A percentile compares a stretch with the other conserved stretches of the same genome.
phyloP scores from a whole-genome alignment of 1,140 invertebrate genomes.

The Nomia melanderi region DNA sequence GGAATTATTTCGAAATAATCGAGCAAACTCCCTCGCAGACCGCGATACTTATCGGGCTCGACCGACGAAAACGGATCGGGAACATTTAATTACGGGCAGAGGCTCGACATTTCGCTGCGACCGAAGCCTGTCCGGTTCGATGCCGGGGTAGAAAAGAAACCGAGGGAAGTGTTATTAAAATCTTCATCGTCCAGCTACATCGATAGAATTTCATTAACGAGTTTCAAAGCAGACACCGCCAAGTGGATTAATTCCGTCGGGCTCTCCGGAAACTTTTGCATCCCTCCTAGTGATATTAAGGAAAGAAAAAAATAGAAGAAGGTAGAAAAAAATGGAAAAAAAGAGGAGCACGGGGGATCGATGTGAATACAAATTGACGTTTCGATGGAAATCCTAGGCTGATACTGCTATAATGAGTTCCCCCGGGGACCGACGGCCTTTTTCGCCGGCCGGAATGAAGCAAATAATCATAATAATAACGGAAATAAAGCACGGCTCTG shows the following conservation, averaged over 20 bases:
- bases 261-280: constrained; percentile 24
- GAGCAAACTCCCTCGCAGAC: background rate
- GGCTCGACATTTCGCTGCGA: background rate
- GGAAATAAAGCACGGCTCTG: constrained; percentile 47
- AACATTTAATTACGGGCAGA: background rate
- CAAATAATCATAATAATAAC: constrained; percentile 50
- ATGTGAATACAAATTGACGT: constrained; percentile 60
- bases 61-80: background rate
- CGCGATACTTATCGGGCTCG: background rate
- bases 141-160: background rate
- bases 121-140: background rate
- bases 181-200: constrained; percentile 36
- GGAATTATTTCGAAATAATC: constrained; percentile 4
- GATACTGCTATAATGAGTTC: constrained; percentile 59
- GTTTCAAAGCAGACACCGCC: constrained; percentile 51
- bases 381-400: constrained; percentile 49
- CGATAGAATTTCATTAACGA: constrained; percentile 59
- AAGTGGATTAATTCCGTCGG: constrained; percentile 48
- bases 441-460: background rate
- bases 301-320: background rate
- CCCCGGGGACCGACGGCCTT: background rate
- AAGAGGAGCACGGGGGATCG: background rate
- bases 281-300: background rate
- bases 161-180: constrained; percentile 47
- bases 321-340: background rate